A percentile compares a stretch with the other conserved stretches of the same genome.
These are phyloP conservation scores for Drosophila micromelanica DNA, from an alignment of 1,140 invertebrate genomes.

Conservation along the genomic window DNA sequence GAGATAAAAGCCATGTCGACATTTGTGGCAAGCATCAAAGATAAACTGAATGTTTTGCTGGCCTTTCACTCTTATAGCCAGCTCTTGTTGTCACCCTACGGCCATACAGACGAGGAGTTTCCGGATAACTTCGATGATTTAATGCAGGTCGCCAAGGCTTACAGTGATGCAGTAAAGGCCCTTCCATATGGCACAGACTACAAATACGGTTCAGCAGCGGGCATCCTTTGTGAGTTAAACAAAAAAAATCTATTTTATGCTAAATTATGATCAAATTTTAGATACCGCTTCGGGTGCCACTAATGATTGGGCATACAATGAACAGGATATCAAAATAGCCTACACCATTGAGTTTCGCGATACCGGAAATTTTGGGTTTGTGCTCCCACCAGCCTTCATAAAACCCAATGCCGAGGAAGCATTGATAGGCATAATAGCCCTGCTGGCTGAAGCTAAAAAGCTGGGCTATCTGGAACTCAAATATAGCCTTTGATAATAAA, in stretches of 20 bases:
- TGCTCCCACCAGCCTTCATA: constrained; percentile 93
- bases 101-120: constrained; percentile 84
- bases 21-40: constrained; percentile 85
- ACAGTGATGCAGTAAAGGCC: constrained; percentile 83
- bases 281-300: constrained; percentile 86
- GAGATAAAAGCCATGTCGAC: constrained; percentile 88
- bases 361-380: constrained; percentile 93
- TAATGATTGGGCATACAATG: constrained; percentile 88
- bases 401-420: constrained; percentile 92
- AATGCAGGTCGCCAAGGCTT: constrained; percentile 85
- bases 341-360: constrained; percentile 88
- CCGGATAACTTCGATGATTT: constrained; percentile 85
- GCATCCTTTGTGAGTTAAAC: constrained; percentile 86
- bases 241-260: too few species aligned
- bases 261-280: constrained; percentile 8
- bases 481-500: constrained; percentile 13
- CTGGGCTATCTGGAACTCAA: constrained; percentile 63
- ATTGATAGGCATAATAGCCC: constrained; percentile 90
- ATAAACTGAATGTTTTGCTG: constrained; percentile 85
- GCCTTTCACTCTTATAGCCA: constrained; percentile 86
- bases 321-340: constrained; percentile 86
- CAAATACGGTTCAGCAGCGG: constrained; percentile 85
- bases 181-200: constrained; percentile 86
- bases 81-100: constrained; percentile 85
- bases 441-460: constrained; percentile 85